Evolutionary conservation across 2,888 invertebrate species (phyloP).

Genomic region (Crioceris asparagi): DNA sequence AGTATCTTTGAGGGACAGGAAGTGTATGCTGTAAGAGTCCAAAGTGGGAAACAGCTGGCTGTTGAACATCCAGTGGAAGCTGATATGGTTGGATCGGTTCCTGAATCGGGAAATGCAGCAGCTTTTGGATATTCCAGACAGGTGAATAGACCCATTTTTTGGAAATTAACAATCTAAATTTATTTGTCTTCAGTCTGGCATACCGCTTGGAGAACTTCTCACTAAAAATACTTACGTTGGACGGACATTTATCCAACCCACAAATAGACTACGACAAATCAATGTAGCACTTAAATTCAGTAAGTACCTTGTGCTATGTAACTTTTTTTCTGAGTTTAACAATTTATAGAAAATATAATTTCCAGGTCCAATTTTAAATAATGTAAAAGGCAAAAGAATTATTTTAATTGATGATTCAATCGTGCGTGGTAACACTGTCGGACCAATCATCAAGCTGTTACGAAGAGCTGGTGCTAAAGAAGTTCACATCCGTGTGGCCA

Average conservation of each 20-base stretch:
- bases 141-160: conserved; percentile 39
- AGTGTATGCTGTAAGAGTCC: conserved; percentile 87
- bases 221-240: conserved; percentile 96
- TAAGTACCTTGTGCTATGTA: conserved; percentile 21
- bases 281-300: conserved; percentile 94
- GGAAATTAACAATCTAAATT: conserved; percentile 1
- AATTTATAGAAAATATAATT: conserved; percentile 5
- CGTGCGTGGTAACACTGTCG: conserved; percentile 93
- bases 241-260: conserved; percentile 96
- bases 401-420: conserved; percentile 97
- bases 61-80: conserved; percentile 83
- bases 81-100: conserved; percentile 94
- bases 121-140: conserved; percentile 88
- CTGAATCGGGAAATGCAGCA: conserved; percentile 94
- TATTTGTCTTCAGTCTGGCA: conserved; percentile 54
- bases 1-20: conserved; percentile 93
- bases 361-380: conserved; percentile 72
- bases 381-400: conserved; percentile 76
- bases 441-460: conserved; percentile 86
- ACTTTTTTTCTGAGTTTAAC: conserved; percentile 4
- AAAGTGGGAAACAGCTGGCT: conserved; percentile 88
- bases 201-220: conserved; percentile 87
- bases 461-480: conserved; percentile 88
- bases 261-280: conserved; percentile 74
- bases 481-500: conserved; percentile 93